Conservation (phyloP, 2,888 invertebrate genomes). For the Eupithecia dodoneata region DNA sequence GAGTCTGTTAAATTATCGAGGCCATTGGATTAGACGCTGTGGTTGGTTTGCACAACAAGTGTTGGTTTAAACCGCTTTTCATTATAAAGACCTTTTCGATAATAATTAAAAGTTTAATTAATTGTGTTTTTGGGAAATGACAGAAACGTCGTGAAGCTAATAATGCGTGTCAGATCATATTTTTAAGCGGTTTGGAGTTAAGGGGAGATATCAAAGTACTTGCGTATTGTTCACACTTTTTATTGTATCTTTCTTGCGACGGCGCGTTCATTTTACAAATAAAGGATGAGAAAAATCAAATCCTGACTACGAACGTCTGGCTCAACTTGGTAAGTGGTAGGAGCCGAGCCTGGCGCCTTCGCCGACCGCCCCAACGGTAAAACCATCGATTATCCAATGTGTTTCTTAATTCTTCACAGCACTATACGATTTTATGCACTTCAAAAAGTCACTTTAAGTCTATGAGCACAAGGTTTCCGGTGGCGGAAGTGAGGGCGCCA, state of each 20-base stretch:
- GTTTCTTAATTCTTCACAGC: slow-evolving; percentile 39
- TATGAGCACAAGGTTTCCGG: slow-evolving; percentile 59
- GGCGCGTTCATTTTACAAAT: slow-evolving; percentile 85
- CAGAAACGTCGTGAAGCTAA: slow-evolving; percentile 12
- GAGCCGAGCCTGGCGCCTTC: slow-evolving; percentile 75
- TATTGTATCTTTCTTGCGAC: slow-evolving; percentile 83
- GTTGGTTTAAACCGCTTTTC: slow-evolving; percentile 25
- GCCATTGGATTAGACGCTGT: slow-evolving; percentile 38
- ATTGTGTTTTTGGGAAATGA: slow-evolving; percentile 19
- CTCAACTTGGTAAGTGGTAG: slow-evolving; percentile 97
- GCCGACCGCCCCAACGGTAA: slow-evolving; percentile 67
- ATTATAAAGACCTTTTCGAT: slow-evolving; percentile 22
- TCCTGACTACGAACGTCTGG: slow-evolving; percentile 99
- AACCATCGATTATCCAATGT: slow-evolving; percentile 38
- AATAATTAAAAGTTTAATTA: slow-evolving; percentile 15
- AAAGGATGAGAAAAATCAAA: slow-evolving; percentile 99
- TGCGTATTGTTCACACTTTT: slow-evolving; percentile 71
- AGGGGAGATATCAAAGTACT: slow-evolving; percentile 40
- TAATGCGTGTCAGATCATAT: background rate
- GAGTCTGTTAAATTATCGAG: slow-evolving; percentile 41
- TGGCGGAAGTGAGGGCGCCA: slow-evolving; percentile 74
- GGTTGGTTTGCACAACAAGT: slow-evolving; percentile 33
- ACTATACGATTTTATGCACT: slow-evolving; percentile 51
- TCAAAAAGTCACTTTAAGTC: slow-evolving; percentile 41
- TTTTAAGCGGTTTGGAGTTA: slow-evolving; percentile 6